These are phyloP conservation scores for Falco columbarius DNA, from an alignment of 2,797 vertebrate species.

Conservation along the genomic window DNA sequence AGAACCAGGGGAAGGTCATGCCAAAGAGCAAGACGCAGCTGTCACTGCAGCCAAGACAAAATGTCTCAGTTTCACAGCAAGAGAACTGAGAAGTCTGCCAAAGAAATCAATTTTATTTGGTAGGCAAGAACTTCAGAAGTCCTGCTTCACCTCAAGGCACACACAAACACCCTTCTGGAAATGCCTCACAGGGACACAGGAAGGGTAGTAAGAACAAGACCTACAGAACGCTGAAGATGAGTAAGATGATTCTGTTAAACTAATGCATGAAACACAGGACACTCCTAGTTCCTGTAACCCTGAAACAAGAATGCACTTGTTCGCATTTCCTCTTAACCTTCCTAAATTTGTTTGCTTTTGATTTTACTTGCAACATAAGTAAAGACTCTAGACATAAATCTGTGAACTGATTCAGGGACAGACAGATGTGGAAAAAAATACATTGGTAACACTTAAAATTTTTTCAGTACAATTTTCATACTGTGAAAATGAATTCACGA, in stretches of 20 bases:
- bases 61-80: neutral
- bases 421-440: neutral
- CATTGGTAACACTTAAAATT: neutral
- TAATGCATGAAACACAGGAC: neutral
- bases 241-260: neutral
- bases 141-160: neutral
- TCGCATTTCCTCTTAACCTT: conserved; percentile 28
- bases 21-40: neutral
- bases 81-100: neutral
- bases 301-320: conserved; percentile 54
- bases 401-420: neutral
- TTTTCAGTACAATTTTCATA: neutral
- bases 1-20: neutral
- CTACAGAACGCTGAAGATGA: neutral
- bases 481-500: neutral
- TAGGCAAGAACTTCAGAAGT: neutral
- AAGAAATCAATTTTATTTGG: neutral
- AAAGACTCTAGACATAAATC: neutral
- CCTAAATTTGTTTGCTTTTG: conserved; percentile 16
- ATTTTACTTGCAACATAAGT: neutral
- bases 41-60: neutral
- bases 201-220: neutral
- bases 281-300: conserved; percentile 46
- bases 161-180: neutral
- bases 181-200: neutral